These are phyloP conservation scores for Brachionus plicatilis DNA, from an alignment of 1,140 invertebrate genomes.

Conservation along the genomic window DNA sequence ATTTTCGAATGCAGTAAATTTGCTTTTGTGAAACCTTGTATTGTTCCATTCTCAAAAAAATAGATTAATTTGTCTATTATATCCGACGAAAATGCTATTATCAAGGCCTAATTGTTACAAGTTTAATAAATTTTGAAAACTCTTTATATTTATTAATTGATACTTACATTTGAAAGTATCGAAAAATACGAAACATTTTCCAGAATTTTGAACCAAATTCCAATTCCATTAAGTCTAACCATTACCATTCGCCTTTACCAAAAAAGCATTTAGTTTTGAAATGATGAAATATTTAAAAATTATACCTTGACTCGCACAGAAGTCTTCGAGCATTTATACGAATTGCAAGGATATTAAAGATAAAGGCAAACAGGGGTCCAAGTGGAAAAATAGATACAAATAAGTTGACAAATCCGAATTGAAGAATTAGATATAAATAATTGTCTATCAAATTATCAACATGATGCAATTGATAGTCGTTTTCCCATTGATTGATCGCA, in stretches of 20 bases:
- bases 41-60: conserved; percentile 46
- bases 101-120: conserved; percentile 69
- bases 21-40: neutral
- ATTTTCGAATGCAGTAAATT: neutral
- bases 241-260: conserved; percentile 62
- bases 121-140: neutral
- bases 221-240: conserved; percentile 69
- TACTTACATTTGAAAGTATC: conserved; percentile 62
- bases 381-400: conserved; percentile 60
- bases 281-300: neutral
- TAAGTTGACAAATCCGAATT: conserved; percentile 34
- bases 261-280: neutral
- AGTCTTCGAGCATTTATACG: conserved; percentile 75
- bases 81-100: conserved; percentile 97
- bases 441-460: neutral
- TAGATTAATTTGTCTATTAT: conserved; percentile 89
- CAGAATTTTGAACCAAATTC: conserved; percentile 38
- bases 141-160: conserved; percentile 51
- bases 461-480: conserved; percentile 29
- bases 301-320: conserved; percentile 60
- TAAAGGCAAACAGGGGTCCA: conserved; percentile 71
- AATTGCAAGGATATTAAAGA: conserved; percentile 78
- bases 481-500: conserved; percentile 33
- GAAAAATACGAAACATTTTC: conserved; percentile 19
- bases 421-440: conserved; percentile 3